Evolutionary conservation across 2,888 invertebrate genomes (phyloP).

Genomic region (Venustoraphidia nigricollis): DNA sequence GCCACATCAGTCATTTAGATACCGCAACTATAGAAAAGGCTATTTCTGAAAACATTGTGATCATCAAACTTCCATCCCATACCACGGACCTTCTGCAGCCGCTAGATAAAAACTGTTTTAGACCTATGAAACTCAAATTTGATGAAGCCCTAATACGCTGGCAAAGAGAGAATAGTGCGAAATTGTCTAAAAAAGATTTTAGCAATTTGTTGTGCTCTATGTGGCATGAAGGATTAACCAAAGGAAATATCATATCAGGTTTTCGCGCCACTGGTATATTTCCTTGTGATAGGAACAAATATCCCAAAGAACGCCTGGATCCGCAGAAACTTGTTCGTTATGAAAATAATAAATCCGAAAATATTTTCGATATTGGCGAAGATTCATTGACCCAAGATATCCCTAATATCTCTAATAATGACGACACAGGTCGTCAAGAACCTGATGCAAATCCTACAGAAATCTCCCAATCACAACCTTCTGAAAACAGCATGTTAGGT

Average conservation of each 20-base stretch:
- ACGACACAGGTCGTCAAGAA: no score
- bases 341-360: constrained; percentile 1
- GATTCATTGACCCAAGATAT: background rate
- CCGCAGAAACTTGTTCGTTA: constrained; percentile 4
- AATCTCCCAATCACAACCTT: no score
- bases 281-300: constrained; percentile 3
- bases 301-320: constrained; percentile 2
- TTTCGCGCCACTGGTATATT: constrained; percentile 7
- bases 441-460: no score
- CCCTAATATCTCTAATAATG: background rate
- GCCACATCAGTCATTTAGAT: no score
- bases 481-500: no score
- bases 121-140: constrained; percentile 8
- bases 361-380: background rate
- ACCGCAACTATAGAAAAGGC: no score
- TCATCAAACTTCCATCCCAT: background rate
- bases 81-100: constrained; percentile 8
- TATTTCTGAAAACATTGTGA: no score
- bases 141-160: constrained; percentile 5
- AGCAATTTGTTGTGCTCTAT: constrained; percentile 7
- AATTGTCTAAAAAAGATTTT: constrained; percentile 7
- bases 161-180: constrained; percentile 6
- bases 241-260: constrained; percentile 5
- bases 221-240: constrained; percentile 6
- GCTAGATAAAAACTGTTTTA: constrained; percentile 7